phyloP scores from a whole-genome alignment of 1,140 invertebrate genomes.

The Mizuhopecten yessoensis region DNA sequence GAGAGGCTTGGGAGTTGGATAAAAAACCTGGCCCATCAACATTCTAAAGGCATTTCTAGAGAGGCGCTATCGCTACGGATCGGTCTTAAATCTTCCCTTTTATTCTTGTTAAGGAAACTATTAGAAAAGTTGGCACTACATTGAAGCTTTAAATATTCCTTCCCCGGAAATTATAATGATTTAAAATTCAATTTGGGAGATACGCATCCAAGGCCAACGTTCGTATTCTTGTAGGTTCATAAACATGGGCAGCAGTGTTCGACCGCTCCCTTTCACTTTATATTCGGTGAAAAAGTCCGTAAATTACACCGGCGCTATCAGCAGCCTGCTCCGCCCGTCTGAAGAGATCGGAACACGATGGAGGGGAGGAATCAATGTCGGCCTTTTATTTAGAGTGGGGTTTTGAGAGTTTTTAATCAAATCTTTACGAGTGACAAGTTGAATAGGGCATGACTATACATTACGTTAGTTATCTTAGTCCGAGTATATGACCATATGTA shows the following conservation, averaged over 20 bases:
- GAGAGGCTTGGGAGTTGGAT: neutral
- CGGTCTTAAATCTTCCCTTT: conserved; percentile 3
- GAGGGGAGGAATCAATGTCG: conserved; percentile 13
- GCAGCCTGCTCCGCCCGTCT: neutral
- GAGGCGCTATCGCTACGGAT: neutral
- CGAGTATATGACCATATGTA: neutral
- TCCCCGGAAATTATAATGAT: conserved; percentile 11
- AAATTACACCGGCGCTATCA: neutral
- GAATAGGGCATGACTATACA: neutral
- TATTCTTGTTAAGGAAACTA: conserved; percentile 25
- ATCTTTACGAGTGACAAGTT: conserved; percentile 38
- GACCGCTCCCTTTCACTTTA: neutral
- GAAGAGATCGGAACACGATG: neutral
- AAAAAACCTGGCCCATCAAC: neutral
- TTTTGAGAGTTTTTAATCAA: conserved; percentile 21
- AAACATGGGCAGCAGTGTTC: neutral
- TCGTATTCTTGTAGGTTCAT: neutral
- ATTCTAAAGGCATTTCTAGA: neutral
- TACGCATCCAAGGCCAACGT: neutral
- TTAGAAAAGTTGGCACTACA: neutral
- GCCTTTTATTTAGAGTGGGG: conserved; percentile 26
- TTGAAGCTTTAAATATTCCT: neutral
- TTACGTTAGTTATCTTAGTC: neutral
- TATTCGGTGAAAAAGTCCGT: neutral
- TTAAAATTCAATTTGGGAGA: conserved; percentile 1